Base-by-base conservation (phyloP, 2,888 invertebrate genomes). In the Oligia latruncula region DNA sequence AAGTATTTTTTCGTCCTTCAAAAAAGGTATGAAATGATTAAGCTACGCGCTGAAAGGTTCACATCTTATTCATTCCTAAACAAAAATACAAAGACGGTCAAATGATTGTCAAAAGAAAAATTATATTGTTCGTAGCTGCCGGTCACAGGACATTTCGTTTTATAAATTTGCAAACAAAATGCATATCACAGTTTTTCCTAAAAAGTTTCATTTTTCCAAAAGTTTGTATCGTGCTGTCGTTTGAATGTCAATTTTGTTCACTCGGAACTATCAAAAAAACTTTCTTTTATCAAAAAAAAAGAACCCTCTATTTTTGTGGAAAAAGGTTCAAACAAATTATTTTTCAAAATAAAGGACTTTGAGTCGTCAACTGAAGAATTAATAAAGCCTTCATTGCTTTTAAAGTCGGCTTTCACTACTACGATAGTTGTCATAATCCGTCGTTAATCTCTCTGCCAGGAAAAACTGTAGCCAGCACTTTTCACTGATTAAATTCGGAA, bases 401-500 rank as follows among this genome's bases (percentile, higher is more conserved):
- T 29, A 70, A 65, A 52, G 17, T 40, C 35, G 20, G 35, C n/a
- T 60, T 73, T 60, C 49, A 71, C 70, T 58, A 79, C 35, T 78
- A 49, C 6, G 66, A 23, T 43, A 40, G 68, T 58, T 72, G 58
- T 65, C 58, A 40, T 67, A 80, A 71, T 71, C 62, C 46, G 11
- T 58, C 46, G 58, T 74, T 75, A 80, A 72, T 68, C 67, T 66
- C 29, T 23, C 29, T 62, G n/a, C 15, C 43, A 64, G 64, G 60
- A 68, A 74, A 80, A 81, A 52, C 55, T 64, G 43, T 40, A 62
- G 74, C 29, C 58, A 35, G 71, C 74, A 74, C 62, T 81, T 58
- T 85, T 62, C 29, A 43, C 35, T 73, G 60, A 84, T 86, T 83
- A 66, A 71, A 84, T 74, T 68, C 15, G 43, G 71, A 71, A 71